Base-by-base conservation (phyloP, 2,113 vertebrate genomes). In the Neodon shergylaensis region DNA sequence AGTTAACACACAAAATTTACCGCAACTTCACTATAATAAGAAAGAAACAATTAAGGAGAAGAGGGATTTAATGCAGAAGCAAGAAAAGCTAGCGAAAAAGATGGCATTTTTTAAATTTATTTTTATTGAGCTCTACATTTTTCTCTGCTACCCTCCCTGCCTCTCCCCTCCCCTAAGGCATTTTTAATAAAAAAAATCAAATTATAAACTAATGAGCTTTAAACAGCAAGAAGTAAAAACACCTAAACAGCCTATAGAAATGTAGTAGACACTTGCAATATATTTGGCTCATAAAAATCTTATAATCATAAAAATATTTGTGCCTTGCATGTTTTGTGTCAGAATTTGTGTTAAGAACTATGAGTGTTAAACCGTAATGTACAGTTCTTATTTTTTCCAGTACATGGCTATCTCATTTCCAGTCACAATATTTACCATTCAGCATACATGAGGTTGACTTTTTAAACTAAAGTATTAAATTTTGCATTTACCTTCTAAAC, bases 401-500 rank as follows among this genome's bases (percentile, higher is more conserved):
- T 39, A 86, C 13, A 26, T 95, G 24, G 16, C 1, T 65, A 65
- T 88, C 90, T 95, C 42, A 92, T 83, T 66, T 31, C 8, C 88
- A 33, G 78, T 94, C 9, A 72, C 7, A 73, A 9, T 89, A n/a
- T 89, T 21, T 21, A 1, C 42, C 28, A 77, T 95, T 28, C 13
- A 88, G 16, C 85, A 7, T 24, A 49, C 58, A 1, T n/a, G 21
- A 87, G 14, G 24, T 44, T 87, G 42, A 61, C 42, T 81, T 95
- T 94, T 84, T 58, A 91, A 91, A 61, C 1, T 10, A 6, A 79
- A 39, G n/a, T 39, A 26, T 44, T 92, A 81, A 7, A 74, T 36
- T 84, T 90, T 73, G n/a, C 86, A 22, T 68, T 73, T 92, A 72
- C 58, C 16, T 93, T 94, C 36, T 74, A 73, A 54, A 96, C 82